These are phyloP conservation scores for Paedocypris micromegethes DNA, from an alignment of 2,797 vertebrate species.

Conservation along the genomic window DNA sequence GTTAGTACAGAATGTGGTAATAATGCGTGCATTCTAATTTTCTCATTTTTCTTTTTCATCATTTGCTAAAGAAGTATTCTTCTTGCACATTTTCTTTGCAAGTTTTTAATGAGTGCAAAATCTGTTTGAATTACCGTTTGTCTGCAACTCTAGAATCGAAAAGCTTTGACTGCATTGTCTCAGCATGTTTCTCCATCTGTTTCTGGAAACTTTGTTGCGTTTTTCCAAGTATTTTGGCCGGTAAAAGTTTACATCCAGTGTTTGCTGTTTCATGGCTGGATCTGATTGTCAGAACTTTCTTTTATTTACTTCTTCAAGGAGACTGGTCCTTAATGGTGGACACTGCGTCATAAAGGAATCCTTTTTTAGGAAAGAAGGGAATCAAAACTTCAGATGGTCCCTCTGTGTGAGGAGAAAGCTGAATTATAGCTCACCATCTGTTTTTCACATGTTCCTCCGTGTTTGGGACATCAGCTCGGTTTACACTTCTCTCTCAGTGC, in stretches of 20 bases:
- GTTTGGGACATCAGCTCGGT: slow-evolving; percentile 59
- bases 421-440: slow-evolving; percentile 70
- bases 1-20: too few species aligned
- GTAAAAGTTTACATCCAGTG: slow-evolving; percentile 57
- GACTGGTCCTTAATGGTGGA: slow-evolving; percentile 52
- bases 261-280: slow-evolving; percentile 63
- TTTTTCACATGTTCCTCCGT: slow-evolving; percentile 58
- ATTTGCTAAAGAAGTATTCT: neutral
- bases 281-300: slow-evolving; percentile 64
- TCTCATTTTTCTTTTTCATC: too few species aligned
- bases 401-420: slow-evolving; percentile 57
- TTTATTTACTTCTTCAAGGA: slow-evolving; percentile 67
- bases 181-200: slow-evolving; percentile 57
- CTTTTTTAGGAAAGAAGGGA: slow-evolving; percentile 62
- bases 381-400: slow-evolving; percentile 60
- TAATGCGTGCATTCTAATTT: too few species aligned
- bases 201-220: slow-evolving; percentile 38
- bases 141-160: slow-evolving; percentile 39
- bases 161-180: slow-evolving; percentile 52
- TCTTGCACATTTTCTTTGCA: neutral
- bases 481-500: slow-evolving; percentile 42
- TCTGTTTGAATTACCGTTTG: slow-evolving; percentile 1
- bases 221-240: slow-evolving; percentile 48
- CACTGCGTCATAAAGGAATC: slow-evolving; percentile 60
- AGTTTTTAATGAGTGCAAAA: slow-evolving; percentile 17